phyloP scores from a whole-genome alignment of 2,113 vertebrate species.

The Zingel zingel region DNA sequence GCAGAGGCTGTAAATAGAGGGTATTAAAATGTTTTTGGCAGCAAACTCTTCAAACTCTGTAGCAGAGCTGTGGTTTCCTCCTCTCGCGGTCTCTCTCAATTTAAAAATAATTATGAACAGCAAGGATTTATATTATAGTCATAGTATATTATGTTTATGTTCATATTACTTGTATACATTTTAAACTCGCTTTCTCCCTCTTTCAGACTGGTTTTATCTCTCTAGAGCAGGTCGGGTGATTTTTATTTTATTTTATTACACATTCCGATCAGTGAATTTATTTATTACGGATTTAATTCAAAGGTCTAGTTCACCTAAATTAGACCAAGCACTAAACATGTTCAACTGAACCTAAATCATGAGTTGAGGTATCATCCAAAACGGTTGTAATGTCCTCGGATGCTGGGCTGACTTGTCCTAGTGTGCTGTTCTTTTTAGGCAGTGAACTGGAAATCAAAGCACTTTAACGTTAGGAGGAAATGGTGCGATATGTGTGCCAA shows the following conservation, averaged over 20 bases:
- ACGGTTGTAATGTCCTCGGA: too few relatives aligned
- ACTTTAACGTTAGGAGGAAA: neutral
- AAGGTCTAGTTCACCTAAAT: neutral
- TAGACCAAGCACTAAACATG: neutral
- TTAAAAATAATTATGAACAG: slow-evolving; percentile 37
- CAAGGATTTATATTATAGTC: slow-evolving; percentile 9
- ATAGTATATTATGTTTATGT: neutral
- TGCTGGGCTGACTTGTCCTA: neutral
- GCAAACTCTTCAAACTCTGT: slow-evolving; percentile 15
- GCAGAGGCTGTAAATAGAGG: slow-evolving; percentile 62
- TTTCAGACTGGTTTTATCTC: neutral
- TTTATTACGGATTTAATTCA: neutral
- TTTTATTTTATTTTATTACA: neutral
- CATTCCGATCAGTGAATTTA: neutral
- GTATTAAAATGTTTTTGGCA: slow-evolving; percentile 66
- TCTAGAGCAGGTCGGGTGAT: neutral
- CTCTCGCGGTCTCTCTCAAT: slow-evolving; percentile 32
- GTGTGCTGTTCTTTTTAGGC: neutral
- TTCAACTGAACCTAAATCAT: neutral
- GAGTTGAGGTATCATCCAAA: neutral
- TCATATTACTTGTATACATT: neutral
- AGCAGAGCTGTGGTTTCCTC: slow-evolving; percentile 37
- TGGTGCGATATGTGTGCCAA: too few relatives aligned
- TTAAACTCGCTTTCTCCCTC: neutral
- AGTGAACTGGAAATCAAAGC: neutral